Conservation (phyloP, 2,888 invertebrate genomes). For the Caenorhabditis wallacei region DNA sequence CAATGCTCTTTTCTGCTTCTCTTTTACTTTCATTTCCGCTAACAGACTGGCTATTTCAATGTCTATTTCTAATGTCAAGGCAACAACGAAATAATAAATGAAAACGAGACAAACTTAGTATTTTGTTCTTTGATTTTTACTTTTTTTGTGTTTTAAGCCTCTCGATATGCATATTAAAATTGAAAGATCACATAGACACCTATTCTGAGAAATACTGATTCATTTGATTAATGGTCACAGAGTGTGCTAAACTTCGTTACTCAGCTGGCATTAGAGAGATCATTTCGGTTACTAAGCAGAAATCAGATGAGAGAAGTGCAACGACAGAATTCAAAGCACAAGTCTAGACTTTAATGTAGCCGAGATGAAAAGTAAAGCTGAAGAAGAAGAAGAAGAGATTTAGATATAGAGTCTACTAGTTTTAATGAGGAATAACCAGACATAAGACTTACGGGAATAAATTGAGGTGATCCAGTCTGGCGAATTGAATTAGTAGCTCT, state of each 20-base stretch:
- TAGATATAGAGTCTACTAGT: not conserved
- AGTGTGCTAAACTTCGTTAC: slow-evolving; percentile 32
- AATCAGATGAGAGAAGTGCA: slow-evolving; percentile 49
- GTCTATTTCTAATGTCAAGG: slow-evolving; percentile 6
- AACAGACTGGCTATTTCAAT: not conserved
- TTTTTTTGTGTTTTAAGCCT: not conserved
- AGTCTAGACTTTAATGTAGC: slow-evolving; percentile 41
- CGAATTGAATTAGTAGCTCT: slow-evolving; percentile 46
- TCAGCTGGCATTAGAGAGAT: slow-evolving; percentile 8
- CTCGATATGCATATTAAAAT: not conserved
- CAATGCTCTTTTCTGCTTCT: slow-evolving; percentile 39
- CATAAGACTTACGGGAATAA: slow-evolving; percentile 49
- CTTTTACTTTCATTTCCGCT: not conserved
- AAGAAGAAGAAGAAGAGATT: not conserved
- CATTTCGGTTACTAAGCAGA: slow-evolving; percentile 31
- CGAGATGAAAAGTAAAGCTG: not conserved
- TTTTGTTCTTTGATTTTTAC: slow-evolving; percentile 31
- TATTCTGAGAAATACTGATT: slow-evolving; percentile 14
- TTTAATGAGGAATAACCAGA: not conserved
- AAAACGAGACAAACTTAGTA: not conserved
- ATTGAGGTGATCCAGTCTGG: slow-evolving; percentile 41
- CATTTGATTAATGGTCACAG: slow-evolving; percentile 33
- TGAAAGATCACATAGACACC: slow-evolving; percentile 2
- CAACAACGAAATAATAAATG: slow-evolving; percentile 20
- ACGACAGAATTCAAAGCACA: slow-evolving; percentile 35